phyloP scores from a whole-genome alignment of 2,797 vertebrate genomes.

The Percopsis omiscomaycus region DNA sequence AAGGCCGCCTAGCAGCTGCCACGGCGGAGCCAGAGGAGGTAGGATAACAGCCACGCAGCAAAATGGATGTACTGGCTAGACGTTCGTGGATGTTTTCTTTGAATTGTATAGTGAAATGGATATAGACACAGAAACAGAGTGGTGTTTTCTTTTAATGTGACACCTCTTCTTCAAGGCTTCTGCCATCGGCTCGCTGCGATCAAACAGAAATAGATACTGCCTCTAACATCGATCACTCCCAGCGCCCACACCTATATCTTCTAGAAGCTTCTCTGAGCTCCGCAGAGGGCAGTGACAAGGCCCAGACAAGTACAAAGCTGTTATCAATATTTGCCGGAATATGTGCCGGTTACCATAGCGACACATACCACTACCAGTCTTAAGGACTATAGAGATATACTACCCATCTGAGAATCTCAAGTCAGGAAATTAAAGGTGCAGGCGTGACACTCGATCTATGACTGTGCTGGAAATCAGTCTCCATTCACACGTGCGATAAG shows the following conservation, averaged over 20 bases:
- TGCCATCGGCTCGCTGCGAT: constrained; percentile 38
- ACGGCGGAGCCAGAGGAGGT: constrained; percentile 97
- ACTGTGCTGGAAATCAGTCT: constrained; percentile 53
- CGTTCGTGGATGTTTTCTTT: too few relatives aligned
- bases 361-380: constrained; percentile 70
- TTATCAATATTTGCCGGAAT: constrained; percentile 67
- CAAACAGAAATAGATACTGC: constrained; percentile 39
- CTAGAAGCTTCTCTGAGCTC: constrained; percentile 35
- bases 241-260: constrained; percentile 34
- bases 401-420: constrained; percentile 74
- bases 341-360: constrained; percentile 72
- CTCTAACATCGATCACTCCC: constrained; percentile 26
- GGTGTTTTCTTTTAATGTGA: constrained; percentile 50
- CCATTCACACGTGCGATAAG: constrained; percentile 34
- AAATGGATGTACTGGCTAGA: not conserved
- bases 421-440: constrained; percentile 75
- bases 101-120: constrained; percentile 12
- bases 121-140: constrained; percentile 30
- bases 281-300: constrained; percentile 42
- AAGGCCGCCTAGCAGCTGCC: constrained; percentile 92
- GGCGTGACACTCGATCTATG: constrained; percentile 57
- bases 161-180: constrained; percentile 25
- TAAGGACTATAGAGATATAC: constrained; percentile 76
- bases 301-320: constrained; percentile 56
- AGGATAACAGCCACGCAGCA: constrained; percentile 46